Percentiles rank a stretch among this genome's conserved stretches.
phyloP scores from a whole-genome alignment of 2,888 invertebrate species.

The Coleophora deauratella region DNA sequence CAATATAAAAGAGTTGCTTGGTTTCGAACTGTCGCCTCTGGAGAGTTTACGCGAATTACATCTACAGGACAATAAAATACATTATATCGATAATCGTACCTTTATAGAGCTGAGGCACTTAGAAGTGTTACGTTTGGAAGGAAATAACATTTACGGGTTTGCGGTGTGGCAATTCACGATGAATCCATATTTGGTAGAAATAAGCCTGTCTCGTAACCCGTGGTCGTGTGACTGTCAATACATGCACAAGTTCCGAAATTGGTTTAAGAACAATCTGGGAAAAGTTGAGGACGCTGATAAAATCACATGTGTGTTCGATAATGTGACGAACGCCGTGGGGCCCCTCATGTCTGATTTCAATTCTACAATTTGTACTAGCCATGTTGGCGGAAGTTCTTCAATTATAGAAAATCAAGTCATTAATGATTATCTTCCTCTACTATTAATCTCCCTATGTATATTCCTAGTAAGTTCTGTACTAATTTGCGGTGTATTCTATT shows the following conservation, averaged over 20 bases:
- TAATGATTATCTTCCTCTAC: slow-evolving; percentile 86
- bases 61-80: slow-evolving; percentile 88
- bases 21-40: slow-evolving; percentile 87
- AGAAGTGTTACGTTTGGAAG: slow-evolving; percentile 88
- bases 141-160: slow-evolving; percentile 86
- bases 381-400: slow-evolving; percentile 81
- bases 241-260: slow-evolving; percentile 84
- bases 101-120: slow-evolving; percentile 86
- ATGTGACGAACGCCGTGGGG: slow-evolving; percentile 80
- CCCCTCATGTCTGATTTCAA: slow-evolving; percentile 85
- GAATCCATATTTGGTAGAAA: slow-evolving; percentile 90
- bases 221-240: slow-evolving; percentile 95
- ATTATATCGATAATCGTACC: slow-evolving; percentile 88
- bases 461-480: slow-evolving; percentile 84
- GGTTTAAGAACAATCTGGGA: slow-evolving; percentile 84
- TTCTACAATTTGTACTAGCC: slow-evolving; percentile 82
- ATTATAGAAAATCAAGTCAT: slow-evolving; percentile 84
- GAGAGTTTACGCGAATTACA: slow-evolving; percentile 90
- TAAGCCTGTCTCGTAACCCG: slow-evolving; percentile 87
- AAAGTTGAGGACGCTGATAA: slow-evolving; percentile 86
- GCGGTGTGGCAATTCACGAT: slow-evolving; percentile 89
- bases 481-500: slow-evolving; percentile 85
- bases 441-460: slow-evolving; percentile 84
- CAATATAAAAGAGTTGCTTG: slow-evolving; percentile 83
- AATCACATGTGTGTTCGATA: slow-evolving; percentile 84